These are phyloP conservation scores for Neodon shergylaensis DNA, from an alignment of 2,113 vertebrate species.

Conservation along the genomic window DNA sequence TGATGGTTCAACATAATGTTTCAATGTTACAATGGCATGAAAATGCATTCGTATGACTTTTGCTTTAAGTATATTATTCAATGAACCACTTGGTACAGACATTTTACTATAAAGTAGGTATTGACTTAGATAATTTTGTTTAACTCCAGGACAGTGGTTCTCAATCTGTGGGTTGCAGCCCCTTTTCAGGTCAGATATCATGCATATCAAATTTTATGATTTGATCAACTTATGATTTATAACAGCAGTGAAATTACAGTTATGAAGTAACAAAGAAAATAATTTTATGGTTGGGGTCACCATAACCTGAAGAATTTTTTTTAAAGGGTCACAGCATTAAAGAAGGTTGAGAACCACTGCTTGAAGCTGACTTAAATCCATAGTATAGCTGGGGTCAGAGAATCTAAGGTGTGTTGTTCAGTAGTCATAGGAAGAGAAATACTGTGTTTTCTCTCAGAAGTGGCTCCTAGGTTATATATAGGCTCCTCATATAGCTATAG, in stretches of 20 bases:
- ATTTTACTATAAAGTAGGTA: background rate
- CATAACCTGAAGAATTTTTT: background rate
- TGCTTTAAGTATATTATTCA: background rate
- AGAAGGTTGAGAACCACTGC: background rate
- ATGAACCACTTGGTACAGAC: background rate
- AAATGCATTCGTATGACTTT: background rate
- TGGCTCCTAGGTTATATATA: background rate
- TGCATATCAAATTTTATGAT: background rate
- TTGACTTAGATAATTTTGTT: background rate
- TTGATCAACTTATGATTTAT: no score
- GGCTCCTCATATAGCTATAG: background rate
- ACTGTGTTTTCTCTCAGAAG: background rate
- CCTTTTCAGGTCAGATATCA: background rate
- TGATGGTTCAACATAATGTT: background rate
- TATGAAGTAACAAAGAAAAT: background rate
- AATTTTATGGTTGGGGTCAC: background rate
- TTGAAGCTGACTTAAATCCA: background rate
- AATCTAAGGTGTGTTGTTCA: background rate
- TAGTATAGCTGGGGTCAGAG: no score
- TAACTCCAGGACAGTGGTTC: background rate
- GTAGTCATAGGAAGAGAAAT: background rate
- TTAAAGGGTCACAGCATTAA: background rate
- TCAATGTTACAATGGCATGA: background rate
- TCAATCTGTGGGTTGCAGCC: background rate
- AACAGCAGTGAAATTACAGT: background rate